phyloP scores from a whole-genome alignment of 2,888 invertebrate species.

The Philonicus albiceps region DNA sequence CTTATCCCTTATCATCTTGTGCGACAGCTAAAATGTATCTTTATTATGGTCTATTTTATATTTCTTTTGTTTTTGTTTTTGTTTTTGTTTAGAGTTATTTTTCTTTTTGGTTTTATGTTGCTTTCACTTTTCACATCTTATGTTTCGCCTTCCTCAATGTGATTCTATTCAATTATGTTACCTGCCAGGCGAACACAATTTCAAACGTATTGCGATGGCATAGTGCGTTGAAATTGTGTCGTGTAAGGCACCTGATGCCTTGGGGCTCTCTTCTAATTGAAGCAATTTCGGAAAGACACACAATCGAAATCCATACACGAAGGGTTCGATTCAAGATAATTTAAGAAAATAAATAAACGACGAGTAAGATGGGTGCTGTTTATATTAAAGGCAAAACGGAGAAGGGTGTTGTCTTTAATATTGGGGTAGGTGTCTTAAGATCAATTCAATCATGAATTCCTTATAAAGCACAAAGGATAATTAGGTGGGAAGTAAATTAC shows the following conservation, averaged over 20 bases:
- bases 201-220: background rate
- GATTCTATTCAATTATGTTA: background rate
- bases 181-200: background rate
- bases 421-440: background rate
- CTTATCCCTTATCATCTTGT: slow-evolving; percentile 4
- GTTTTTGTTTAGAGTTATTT: background rate
- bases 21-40: background rate
- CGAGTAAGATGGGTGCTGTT: background rate
- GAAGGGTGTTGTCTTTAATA: background rate
- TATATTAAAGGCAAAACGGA: background rate
- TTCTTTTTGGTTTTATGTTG: background rate
- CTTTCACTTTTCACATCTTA: background rate
- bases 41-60: background rate
- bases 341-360: background rate
- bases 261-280: slow-evolving; percentile 15
- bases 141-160: background rate
- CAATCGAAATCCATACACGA: background rate
- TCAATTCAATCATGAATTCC: background rate
- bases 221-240: background rate
- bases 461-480: background rate
- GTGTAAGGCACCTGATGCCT: background rate
- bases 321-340: background rate
- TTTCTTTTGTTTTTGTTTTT: background rate
- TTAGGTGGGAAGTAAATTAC: background rate
- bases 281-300: background rate